Conservation (phyloP, 2,113 vertebrate genomes). For the Notothenia rossii region DNA sequence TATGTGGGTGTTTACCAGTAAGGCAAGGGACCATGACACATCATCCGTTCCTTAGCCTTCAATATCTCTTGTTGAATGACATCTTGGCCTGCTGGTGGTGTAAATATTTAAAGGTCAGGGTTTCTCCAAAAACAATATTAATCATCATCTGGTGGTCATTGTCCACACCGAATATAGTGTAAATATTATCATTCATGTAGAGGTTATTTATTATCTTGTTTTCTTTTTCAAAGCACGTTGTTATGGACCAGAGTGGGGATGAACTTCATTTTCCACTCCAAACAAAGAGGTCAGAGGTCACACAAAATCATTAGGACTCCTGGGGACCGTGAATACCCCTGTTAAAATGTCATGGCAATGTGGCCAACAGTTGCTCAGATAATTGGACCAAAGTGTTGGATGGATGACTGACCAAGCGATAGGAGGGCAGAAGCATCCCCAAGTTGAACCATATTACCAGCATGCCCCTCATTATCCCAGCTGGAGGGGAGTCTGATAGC, state of each 20-base stretch:
- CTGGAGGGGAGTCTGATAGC: conserved; percentile 61
- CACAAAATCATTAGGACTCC: conserved; percentile 1
- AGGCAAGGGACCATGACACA: background rate
- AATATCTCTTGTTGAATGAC: background rate
- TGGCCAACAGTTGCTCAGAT: conserved; percentile 21
- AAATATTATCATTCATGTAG: background rate
- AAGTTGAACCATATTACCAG: conserved; percentile 34
- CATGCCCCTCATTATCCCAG: conserved; percentile 67
- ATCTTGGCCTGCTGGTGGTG: background rate
- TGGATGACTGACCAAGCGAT: conserved; percentile 37
- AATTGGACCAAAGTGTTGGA: conserved; percentile 35
- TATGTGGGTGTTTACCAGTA: background rate
- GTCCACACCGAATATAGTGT: background rate
- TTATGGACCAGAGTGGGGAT: background rate
- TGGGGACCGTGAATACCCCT: conserved; percentile 5
- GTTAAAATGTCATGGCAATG: conserved; percentile 25
- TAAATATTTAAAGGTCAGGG: background rate
- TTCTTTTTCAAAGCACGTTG: background rate
- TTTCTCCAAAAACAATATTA: background rate
- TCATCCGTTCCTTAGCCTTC: background rate
- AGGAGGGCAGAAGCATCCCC: conserved; percentile 24
- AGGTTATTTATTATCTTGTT: background rate
- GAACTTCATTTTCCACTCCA: background rate
- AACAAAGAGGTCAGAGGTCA: conserved; percentile 3
- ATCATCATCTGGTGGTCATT: background rate